Evolutionary conservation across 2,797 vertebrate species (phyloP).

Genomic region (Sparidentex hasta): DNA sequence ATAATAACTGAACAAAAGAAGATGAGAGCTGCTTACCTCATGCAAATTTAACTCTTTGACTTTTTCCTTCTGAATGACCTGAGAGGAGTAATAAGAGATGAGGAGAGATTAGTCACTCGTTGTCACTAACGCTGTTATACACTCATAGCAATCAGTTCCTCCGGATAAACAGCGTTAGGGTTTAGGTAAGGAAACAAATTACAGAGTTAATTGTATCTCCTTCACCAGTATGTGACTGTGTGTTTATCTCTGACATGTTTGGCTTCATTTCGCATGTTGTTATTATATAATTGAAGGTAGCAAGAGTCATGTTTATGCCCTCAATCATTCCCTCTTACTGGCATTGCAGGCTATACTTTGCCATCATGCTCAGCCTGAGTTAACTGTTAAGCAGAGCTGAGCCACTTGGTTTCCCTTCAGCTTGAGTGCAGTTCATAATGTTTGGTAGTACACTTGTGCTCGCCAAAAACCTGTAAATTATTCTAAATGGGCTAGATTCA

Average conservation of each 20-base stretch:
- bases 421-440: background rate
- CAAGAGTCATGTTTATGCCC: slow-evolving; percentile 4
- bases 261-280: slow-evolving; percentile 3
- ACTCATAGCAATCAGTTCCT: background rate
- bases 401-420: slow-evolving; percentile 1
- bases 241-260: slow-evolving; percentile 22
- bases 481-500: slow-evolving; percentile 6
- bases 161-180: background rate
- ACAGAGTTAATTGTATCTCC: background rate
- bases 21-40: slow-evolving; percentile 89
- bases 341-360: slow-evolving; percentile 4
- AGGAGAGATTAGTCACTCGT: slow-evolving; percentile 28
- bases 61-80: slow-evolving; percentile 99
- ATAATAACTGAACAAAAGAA: slow-evolving; percentile 18
- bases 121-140: background rate
- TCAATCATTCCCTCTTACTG: slow-evolving; percentile 2
- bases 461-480: background rate
- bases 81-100: slow-evolving; percentile 69
- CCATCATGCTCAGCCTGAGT: slow-evolving; percentile 7
- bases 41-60: slow-evolving; percentile 99
- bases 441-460: background rate
- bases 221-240: background rate
- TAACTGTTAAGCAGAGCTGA: background rate
- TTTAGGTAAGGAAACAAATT: background rate
- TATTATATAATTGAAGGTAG: slow-evolving; percentile 37